Evolutionary conservation across 2,888 invertebrate species (phyloP).

Genomic region (Dryobota labecula): DNA sequence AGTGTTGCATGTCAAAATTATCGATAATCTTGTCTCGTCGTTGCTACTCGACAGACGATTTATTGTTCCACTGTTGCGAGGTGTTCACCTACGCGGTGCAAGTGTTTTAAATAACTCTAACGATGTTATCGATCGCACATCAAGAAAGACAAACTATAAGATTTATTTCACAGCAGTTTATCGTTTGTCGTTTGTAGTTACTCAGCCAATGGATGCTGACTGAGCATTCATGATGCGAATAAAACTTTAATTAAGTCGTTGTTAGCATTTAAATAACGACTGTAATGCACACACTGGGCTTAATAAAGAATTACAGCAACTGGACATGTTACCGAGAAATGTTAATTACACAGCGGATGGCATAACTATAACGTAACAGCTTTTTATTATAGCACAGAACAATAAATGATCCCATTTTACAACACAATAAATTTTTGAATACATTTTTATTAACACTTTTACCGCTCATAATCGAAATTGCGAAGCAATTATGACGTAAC

Average conservation of each 20-base stretch:
- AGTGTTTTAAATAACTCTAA: constrained; percentile 79
- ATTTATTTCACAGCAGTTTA: constrained; percentile 56
- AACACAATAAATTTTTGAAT: constrained; percentile 64
- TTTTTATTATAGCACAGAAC: constrained; percentile 56
- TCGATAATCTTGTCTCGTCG: constrained; percentile 74
- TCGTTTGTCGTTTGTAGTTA: constrained; percentile 49
- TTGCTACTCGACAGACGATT: constrained; percentile 76
- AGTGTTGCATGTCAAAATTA: constrained; percentile 76
- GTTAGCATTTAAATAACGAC: constrained; percentile 50
- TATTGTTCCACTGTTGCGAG: constrained; percentile 77
- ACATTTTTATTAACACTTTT: constrained; percentile 64
- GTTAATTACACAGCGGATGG: constrained; percentile 59
- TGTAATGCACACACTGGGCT: constrained; percentile 37
- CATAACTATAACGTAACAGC: constrained; percentile 49
- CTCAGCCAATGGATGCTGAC: constrained; percentile 44
- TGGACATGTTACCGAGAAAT: constrained; percentile 53
- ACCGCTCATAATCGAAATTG: constrained; percentile 59
- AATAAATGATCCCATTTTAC: constrained; percentile 60
- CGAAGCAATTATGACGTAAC: constrained; percentile 64
- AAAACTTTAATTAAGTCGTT: constrained; percentile 47
- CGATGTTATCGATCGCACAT: constrained; percentile 79
- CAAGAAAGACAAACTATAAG: constrained; percentile 62
- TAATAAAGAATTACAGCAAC: constrained; percentile 48
- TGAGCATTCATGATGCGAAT: constrained; percentile 46
- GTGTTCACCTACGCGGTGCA: constrained; percentile 78